A percentile compares a stretch with the other conserved stretches of the same genome.
Evolutionary conservation across 2,888 invertebrate species (phyloP).

Genomic region (Idaea aversata): DNA sequence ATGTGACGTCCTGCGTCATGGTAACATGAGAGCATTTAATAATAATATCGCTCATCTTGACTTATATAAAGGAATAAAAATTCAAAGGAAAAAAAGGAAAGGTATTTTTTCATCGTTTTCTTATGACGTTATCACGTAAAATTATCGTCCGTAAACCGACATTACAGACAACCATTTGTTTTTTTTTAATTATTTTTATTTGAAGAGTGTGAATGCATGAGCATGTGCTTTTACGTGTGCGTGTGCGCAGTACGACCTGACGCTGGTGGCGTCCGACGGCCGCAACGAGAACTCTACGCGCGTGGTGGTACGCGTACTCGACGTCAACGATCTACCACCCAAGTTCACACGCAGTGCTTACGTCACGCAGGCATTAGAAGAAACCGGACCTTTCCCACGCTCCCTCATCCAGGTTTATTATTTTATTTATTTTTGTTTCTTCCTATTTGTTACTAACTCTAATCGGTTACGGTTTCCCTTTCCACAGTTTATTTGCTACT

Average conservation of each 20-base stretch:
- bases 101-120: too few species aligned
- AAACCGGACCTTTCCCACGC: slow-evolving; percentile 86
- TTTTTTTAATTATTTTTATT: neutral
- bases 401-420: slow-evolving; percentile 85
- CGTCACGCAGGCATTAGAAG: slow-evolving; percentile 87
- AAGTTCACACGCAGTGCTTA: slow-evolving; percentile 87
- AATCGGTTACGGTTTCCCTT: slow-evolving; percentile 14
- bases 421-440: slow-evolving; percentile 52
- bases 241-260: slow-evolving; percentile 89
- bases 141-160: neutral
- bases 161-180: neutral
- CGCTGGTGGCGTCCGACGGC: slow-evolving; percentile 93
- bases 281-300: slow-evolving; percentile 93
- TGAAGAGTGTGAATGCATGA: slow-evolving; percentile 54
- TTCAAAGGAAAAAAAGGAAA: too few species aligned
- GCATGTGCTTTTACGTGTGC: slow-evolving; percentile 68
- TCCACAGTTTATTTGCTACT: slow-evolving; percentile 6
- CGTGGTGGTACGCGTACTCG: slow-evolving; percentile 89
- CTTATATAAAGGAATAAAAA: too few species aligned
- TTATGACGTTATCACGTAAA: too few species aligned
- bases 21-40: too few species aligned
- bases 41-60: too few species aligned
- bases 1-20: too few species aligned
- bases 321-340: slow-evolving; percentile 95
- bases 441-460: slow-evolving; percentile 30